phyloP scores from a whole-genome alignment of 2,797 vertebrate genomes.

The Gorsachius magnificus region DNA sequence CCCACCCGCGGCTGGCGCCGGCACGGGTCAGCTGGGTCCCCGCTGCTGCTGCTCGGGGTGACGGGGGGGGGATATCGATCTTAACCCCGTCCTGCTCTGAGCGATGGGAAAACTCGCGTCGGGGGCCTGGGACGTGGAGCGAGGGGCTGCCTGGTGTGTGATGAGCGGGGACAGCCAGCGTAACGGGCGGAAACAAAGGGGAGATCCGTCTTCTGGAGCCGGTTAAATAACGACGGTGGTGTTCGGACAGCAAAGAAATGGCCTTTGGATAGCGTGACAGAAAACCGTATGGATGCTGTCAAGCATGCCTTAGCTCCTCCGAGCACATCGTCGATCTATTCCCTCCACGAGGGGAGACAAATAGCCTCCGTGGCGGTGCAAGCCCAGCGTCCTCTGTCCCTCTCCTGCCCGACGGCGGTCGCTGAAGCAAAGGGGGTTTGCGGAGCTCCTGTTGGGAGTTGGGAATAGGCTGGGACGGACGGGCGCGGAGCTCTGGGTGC shows the following conservation, averaged over 20 bases:
- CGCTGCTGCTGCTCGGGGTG: background rate
- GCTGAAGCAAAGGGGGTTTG: background rate
- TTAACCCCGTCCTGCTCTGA: background rate
- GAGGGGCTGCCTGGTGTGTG: background rate
- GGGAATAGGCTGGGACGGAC: background rate
- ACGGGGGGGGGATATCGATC: background rate
- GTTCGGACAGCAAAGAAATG: background rate
- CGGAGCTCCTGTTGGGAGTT: background rate
- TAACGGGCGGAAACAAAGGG: background rate
- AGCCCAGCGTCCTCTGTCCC: background rate
- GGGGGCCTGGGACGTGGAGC: background rate
- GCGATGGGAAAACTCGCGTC: accelerated
- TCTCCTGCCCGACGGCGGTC: accelerated
- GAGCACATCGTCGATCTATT: background rate
- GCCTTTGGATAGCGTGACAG: slow-evolving; percentile 22
- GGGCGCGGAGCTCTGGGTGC: accelerated
- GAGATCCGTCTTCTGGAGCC: slow-evolving; percentile 16
- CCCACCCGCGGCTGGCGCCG: accelerated
- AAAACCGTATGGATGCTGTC: slow-evolving; percentile 60
- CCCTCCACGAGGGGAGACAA: background rate
- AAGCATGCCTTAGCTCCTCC: slow-evolving; percentile 30
- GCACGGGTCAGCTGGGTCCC: accelerated
- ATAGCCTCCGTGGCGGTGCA: background rate
- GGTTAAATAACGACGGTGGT: background rate
- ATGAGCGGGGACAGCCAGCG: background rate